Conservation (phyloP, 2,888 invertebrate genomes). For the Agrochola circellaris region DNA sequence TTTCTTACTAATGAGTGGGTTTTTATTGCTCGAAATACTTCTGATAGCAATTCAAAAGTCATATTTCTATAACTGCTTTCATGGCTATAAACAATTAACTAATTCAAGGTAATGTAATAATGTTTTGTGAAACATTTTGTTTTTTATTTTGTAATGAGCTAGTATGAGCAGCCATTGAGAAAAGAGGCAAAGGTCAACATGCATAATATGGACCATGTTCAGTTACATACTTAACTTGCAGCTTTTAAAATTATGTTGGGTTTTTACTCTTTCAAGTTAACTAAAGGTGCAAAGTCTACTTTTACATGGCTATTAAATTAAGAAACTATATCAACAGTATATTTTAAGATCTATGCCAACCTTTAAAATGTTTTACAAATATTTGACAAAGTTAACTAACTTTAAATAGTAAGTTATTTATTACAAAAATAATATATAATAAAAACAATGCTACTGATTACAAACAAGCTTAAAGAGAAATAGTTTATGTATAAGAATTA, state of each 20-base stretch:
- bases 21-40: constrained; percentile 18
- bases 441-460: not conserved
- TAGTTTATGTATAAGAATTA: not conserved
- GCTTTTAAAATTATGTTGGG: not conserved
- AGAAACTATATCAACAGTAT: not conserved
- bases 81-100: constrained; percentile 23
- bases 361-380: not conserved
- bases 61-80: constrained; percentile 28
- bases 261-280: not conserved
- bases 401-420: not conserved
- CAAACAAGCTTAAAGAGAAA: not conserved
- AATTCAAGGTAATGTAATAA: constrained; percentile 32
- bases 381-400: not conserved
- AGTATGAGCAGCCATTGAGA: not conserved
- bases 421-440: not conserved
- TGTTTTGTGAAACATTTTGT: constrained; percentile 4
- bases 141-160: constrained; percentile 10
- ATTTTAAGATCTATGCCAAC: not conserved
- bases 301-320: not conserved
- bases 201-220: not conserved
- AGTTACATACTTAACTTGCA: no score
- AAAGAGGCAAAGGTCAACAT: constrained; percentile 23
- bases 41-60: not conserved
- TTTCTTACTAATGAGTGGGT: constrained; percentile 38
- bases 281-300: not conserved